These are phyloP conservation scores for Megalurothrips usitatus DNA, from an alignment of 2,888 invertebrate genomes.

Conservation along the genomic window DNA sequence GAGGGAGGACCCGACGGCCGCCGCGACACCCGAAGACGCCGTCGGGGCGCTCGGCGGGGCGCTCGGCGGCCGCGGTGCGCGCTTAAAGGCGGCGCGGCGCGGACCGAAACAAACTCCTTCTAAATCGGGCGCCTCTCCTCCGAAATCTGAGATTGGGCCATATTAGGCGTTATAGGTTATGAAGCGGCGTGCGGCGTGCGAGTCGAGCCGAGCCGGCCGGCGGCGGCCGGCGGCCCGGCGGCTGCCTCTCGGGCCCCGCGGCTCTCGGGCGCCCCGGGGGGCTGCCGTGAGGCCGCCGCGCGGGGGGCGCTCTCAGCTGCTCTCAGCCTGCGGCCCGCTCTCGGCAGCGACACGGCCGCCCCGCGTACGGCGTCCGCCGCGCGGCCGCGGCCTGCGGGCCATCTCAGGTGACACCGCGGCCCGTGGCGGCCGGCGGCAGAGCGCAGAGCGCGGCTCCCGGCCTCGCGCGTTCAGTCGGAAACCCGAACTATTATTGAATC, in stretches of 20 bases:
- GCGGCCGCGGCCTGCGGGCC: not conserved
- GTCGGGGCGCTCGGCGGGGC: not conserved
- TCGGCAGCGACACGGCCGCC: not conserved
- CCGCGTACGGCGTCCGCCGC: not conserved
- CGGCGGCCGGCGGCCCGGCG: too few relatives aligned
- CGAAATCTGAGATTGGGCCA: conserved; percentile 22
- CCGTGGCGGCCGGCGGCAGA: too few relatives aligned
- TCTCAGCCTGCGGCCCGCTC: too few relatives aligned
- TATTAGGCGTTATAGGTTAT: conserved; percentile 26
- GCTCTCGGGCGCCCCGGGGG: not conserved
- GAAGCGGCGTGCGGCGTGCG: not conserved
- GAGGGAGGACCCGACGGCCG: not conserved
- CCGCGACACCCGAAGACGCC: not conserved
- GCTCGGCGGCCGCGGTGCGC: too few relatives aligned
- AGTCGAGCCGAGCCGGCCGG: not conserved
- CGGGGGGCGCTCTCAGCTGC: too few relatives aligned
- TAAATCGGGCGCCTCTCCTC: conserved; percentile 24
- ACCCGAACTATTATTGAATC: too few relatives aligned
- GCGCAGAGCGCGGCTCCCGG: too few relatives aligned
- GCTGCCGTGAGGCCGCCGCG: too few relatives aligned
- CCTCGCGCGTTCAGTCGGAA: too few relatives aligned
- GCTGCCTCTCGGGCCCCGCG: too few relatives aligned
- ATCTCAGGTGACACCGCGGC: conserved; percentile 18
- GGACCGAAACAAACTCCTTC: conserved; percentile 11
- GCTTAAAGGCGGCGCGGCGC: not conserved